A percentile compares a stretch with the other conserved stretches of the same genome.
These are phyloP conservation scores for Drosophila flavopinicola DNA, from an alignment of 2,888 invertebrate genomes.

Conservation along the genomic window DNA sequence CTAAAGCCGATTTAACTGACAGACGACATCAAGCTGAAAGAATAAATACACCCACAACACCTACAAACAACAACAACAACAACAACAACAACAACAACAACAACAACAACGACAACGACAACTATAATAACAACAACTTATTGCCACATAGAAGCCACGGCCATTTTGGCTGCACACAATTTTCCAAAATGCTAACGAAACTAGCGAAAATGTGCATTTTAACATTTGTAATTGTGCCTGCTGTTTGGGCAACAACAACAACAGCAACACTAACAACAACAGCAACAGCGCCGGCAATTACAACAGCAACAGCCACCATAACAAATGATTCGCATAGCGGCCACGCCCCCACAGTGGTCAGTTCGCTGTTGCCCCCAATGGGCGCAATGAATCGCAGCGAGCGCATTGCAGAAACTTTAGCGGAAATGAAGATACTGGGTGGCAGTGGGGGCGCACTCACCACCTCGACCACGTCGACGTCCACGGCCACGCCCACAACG, in stretches of 20 bases:
- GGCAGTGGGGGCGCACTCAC: constrained; percentile 20
- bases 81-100: constrained; percentile 11
- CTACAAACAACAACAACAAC: constrained; percentile 6
- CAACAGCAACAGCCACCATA: constrained; percentile 40
- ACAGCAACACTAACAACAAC: constrained; percentile 30
- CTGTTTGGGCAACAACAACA: constrained; percentile 43
- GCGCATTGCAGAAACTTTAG: constrained; percentile 44
- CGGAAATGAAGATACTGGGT: constrained; percentile 58
- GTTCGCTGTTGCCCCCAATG: constrained; percentile 15
- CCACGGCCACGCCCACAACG: constrained; percentile 73
- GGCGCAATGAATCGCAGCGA: constrained; percentile 35
- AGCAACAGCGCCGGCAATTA: constrained; percentile 15
- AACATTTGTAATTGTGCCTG: constrained; percentile 68
- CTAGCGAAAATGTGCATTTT: constrained; percentile 70
- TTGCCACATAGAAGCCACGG: constrained; percentile 8
- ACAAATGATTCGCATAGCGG: constrained; percentile 59
- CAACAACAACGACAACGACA: neutral
- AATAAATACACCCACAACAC: neutral
- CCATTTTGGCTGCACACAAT: constrained; percentile 16
- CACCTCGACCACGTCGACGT: constrained; percentile 46
- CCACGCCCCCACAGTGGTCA: constrained; percentile 40
- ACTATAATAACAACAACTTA: constrained; percentile 26
- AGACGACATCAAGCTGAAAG: constrained; percentile 9
- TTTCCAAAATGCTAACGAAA: constrained; percentile 68
- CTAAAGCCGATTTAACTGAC: constrained; percentile 21